Percentiles rank a stretch among this genome's conserved stretches.
These are phyloP conservation scores for Erythrolamprus reginae DNA, from an alignment of 2,113 vertebrate species.

Conservation along the genomic window DNA sequence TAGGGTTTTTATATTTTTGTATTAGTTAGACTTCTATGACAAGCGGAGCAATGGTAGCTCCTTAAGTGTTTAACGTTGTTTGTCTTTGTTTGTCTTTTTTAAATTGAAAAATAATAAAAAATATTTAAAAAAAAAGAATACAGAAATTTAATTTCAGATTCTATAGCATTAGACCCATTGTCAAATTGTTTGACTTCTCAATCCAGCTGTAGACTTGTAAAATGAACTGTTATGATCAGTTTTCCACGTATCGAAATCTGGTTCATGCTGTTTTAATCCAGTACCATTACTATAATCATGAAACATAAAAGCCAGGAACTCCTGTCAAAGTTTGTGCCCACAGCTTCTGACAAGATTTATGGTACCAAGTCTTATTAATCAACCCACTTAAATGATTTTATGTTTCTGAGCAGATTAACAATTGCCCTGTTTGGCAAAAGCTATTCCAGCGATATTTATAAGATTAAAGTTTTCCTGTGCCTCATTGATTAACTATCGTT, in stretches of 20 bases:
- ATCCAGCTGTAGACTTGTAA: neutral
- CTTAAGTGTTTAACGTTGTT: too few relatives aligned
- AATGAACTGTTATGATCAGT: neutral
- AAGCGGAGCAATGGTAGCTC: too few relatives aligned
- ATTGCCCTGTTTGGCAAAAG: constrained; percentile 7
- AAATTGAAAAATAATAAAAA: too few relatives aligned
- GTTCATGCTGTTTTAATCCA: neutral
- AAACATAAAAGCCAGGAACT: neutral
- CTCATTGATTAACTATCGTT: neutral
- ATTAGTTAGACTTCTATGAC: too few relatives aligned
- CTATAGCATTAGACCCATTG: neutral
- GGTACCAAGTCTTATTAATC: neutral
- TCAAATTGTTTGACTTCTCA: neutral
- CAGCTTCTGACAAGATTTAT: neutral
- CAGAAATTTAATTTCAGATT: neutral
- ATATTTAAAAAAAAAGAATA: too few relatives aligned
- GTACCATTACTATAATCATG: neutral
- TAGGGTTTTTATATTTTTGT: too few relatives aligned
- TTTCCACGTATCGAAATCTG: neutral
- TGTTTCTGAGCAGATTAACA: neutral
- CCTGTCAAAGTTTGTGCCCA: neutral
- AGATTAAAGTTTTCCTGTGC: neutral
- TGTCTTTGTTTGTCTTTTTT: too few relatives aligned
- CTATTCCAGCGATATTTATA: neutral
- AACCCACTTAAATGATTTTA: neutral